Conservation (phyloP, 1,140 invertebrate genomes). For the Anastatus disparis region DNA sequence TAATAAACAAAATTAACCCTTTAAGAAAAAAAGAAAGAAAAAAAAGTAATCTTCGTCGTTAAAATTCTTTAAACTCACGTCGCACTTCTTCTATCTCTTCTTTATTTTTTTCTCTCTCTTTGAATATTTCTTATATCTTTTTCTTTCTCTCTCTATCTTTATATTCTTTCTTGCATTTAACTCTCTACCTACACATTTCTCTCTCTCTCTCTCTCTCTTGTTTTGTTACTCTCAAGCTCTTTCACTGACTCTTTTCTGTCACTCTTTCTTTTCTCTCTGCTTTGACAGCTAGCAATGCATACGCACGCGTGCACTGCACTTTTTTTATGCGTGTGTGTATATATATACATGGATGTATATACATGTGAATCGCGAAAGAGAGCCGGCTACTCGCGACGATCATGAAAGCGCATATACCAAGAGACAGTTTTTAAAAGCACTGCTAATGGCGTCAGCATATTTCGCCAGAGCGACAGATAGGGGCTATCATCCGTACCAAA, state of each 20-base stretch:
- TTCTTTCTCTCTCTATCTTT: not conserved
- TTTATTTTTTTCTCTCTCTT: conserved; percentile 1
- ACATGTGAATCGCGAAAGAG: not conserved
- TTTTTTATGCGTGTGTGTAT: no score
- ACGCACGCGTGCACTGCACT: not conserved
- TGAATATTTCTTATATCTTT: not conserved
- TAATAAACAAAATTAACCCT: conserved; percentile 27
- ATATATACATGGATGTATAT: no score
- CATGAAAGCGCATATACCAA: not conserved
- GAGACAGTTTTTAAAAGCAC: conserved; percentile 41
- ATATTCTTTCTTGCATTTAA: not conserved
- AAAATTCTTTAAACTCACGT: conserved; percentile 30
- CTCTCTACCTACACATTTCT: conserved; percentile 26
- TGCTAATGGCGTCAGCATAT: conserved; percentile 54
- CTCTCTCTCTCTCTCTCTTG: not conserved
- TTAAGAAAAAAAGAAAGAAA: no score
- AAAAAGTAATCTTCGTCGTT: conserved; percentile 15
- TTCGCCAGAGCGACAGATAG: conserved; percentile 39
- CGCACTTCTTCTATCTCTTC: not conserved
- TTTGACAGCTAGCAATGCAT: conserved; percentile 5
- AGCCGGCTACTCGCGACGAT: not conserved
- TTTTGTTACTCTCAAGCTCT: conserved; percentile 11
- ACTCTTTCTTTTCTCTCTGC: not conserved
- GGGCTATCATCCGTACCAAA: conserved; percentile 28
- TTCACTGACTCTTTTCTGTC: not conserved